Conservation (phyloP, 2,888 invertebrate species). For the Eupithecia subfuscata region DNA sequence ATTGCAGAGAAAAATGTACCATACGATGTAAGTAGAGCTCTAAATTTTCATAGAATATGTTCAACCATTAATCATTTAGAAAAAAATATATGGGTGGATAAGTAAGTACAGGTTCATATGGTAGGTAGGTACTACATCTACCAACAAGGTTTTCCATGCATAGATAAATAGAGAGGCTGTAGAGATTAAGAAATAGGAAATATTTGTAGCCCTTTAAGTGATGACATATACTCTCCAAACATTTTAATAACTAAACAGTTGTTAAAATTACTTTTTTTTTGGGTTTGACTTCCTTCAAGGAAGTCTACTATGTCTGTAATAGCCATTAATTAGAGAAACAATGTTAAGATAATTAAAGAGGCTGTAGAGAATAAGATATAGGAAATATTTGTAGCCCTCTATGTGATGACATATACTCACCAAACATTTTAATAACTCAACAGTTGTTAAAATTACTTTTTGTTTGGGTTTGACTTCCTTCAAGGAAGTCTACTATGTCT, state of each 20-base stretch:
- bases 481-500: neutral
- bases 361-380: neutral
- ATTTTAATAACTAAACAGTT: neutral
- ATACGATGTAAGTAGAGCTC: conserved; percentile 84
- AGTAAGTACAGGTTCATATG: neutral
- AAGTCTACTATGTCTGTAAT: neutral
- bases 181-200: neutral
- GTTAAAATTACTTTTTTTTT: neutral
- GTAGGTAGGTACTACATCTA: too few relatives aligned
- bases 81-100: conserved; percentile 8
- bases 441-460: neutral
- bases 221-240: neutral
- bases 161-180: neutral
- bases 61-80: conserved; percentile 18
- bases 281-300: neutral
- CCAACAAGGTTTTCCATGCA: conserved; percentile 7
- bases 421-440: neutral
- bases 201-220: neutral
- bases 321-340: too few relatives aligned
- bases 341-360: neutral
- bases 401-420: neutral
- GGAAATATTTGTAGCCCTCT: neutral
- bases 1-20: conserved; percentile 85
- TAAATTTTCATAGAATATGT: conserved; percentile 35
- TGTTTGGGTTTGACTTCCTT: neutral